These are phyloP conservation scores for Gyps fulvus DNA, from an alignment of 2,113 vertebrate species.

Conservation along the genomic window DNA sequence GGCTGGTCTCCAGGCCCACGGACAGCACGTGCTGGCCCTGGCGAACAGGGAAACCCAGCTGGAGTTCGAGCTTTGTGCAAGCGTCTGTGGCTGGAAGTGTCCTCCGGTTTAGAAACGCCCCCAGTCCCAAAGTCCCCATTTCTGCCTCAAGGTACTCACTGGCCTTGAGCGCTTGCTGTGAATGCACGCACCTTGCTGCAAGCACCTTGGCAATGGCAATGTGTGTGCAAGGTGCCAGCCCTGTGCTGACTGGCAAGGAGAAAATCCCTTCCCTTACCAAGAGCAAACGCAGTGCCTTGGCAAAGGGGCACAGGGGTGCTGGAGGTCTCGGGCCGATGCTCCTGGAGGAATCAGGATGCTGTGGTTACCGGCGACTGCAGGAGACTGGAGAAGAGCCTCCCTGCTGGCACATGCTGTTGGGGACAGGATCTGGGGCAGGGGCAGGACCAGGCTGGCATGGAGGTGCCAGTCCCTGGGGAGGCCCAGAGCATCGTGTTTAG, in stretches of 20 bases:
- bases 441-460: background rate
- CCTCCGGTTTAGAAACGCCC: background rate
- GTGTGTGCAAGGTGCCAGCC: rapidly evolving
- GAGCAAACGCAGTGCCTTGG: background rate
- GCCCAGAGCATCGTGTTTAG: background rate
- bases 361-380: background rate
- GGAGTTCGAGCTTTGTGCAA: background rate
- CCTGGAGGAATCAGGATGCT: background rate
- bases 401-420: rapidly evolving
- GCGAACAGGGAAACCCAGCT: background rate
- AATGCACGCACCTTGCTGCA: background rate
- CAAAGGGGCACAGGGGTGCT: background rate
- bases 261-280: background rate
- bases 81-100: background rate
- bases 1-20: background rate
- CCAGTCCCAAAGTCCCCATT: background rate
- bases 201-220: rapidly evolving
- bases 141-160: rapidly evolving
- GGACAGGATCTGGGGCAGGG: background rate
- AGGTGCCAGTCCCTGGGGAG: background rate
- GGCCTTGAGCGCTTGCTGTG: background rate
- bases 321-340: background rate
- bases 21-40: background rate
- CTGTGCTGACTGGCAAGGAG: rapidly evolving
- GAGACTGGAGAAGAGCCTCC: background rate